Evolutionary conservation across 2,113 vertebrate genomes (phyloP).

Genomic region (Caretta caretta): DNA sequence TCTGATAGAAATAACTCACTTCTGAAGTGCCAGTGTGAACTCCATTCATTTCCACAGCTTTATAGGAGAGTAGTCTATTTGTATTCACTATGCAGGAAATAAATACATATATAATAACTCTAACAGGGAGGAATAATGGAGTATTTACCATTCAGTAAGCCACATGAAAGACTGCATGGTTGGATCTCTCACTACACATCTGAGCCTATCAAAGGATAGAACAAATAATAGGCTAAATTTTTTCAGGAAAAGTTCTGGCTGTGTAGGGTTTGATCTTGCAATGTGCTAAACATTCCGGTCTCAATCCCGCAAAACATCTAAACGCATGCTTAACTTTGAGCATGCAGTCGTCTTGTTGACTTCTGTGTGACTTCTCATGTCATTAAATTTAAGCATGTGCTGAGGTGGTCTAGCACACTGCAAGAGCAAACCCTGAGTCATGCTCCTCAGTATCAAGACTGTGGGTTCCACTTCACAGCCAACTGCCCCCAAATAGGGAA

Average conservation of each 20-base stretch:
- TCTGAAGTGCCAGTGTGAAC: rapidly evolving
- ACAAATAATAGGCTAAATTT: constrained; percentile 40
- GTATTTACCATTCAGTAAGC: constrained; percentile 44
- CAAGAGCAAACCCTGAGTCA: not conserved
- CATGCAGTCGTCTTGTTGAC: not conserved
- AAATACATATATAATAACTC: constrained; percentile 36
- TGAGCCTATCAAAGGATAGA: not conserved
- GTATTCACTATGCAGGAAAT: constrained; percentile 39
- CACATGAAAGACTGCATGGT: constrained; percentile 35
- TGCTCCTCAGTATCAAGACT: not conserved
- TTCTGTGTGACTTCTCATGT: not conserved
- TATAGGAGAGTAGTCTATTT: not conserved
- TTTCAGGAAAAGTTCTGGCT: not conserved
- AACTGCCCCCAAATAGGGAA: not conserved
- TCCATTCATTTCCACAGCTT: constrained; percentile 3
- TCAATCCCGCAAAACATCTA: not conserved
- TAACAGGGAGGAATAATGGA: constrained; percentile 62
- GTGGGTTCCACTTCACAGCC: not conserved
- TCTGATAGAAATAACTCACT: constrained; percentile 7
- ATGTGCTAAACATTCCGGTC: not conserved
- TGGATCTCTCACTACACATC: constrained; percentile 13
- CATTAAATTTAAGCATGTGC: not conserved
- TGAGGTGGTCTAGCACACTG: not conserved
- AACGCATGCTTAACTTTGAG: not conserved
- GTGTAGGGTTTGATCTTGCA: not conserved